A percentile compares a stretch with the other conserved stretches of the same genome.
phyloP scores from a whole-genome alignment of 2,888 invertebrate species.

The Sarcophaga carnaria region DNA sequence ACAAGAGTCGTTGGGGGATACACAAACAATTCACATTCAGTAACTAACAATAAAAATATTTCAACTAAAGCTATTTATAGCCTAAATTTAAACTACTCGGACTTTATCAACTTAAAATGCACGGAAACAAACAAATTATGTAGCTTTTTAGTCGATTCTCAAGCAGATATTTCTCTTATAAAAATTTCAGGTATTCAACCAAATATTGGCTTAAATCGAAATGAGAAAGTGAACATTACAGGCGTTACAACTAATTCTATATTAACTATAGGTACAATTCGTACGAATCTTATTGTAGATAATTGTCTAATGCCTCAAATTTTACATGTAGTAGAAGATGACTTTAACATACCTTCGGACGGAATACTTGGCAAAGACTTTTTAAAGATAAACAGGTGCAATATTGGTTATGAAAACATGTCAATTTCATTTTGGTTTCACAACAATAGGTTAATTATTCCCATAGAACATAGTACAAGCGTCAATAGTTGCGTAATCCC shows the following conservation, averaged over 20 bases:
- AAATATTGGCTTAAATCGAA: neutral
- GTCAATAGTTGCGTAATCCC: neutral
- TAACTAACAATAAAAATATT: neutral
- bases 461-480: neutral
- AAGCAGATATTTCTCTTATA: neutral
- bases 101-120: constrained; percentile 1
- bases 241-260: constrained; percentile 7
- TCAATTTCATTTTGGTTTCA: neutral
- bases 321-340: neutral
- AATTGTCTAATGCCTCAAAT: neutral
- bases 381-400: neutral
- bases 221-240: constrained; percentile 1
- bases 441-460: neutral
- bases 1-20: constrained; percentile 23
- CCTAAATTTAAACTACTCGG: neutral
- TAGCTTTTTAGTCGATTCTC: constrained; percentile 17
- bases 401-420: neutral
- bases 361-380: constrained; percentile 17
- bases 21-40: neutral
- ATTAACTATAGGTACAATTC: neutral
- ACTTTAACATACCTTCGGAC: neutral
- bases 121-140: constrained; percentile 13
- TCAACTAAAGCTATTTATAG: neutral
- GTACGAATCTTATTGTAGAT: neutral
- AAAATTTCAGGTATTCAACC: too few relatives aligned